phyloP scores from a whole-genome alignment of 2,113 vertebrate genomes.

The Archocentrus centrarchus region DNA sequence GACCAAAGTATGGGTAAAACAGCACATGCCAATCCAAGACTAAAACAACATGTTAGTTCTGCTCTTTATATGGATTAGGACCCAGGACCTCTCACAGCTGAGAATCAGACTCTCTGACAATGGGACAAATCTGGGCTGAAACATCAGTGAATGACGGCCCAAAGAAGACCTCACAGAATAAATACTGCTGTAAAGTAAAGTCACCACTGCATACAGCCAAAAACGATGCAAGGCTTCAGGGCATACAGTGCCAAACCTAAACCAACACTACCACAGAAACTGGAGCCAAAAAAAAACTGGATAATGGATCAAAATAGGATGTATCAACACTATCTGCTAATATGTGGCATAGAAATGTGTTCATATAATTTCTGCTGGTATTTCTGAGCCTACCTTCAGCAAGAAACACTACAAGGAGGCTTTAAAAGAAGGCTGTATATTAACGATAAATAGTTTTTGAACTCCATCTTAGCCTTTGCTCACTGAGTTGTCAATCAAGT shows the following conservation, averaged over 20 bases:
- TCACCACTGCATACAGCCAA: no score
- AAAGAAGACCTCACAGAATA: background rate
- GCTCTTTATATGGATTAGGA: no score
- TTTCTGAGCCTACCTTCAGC: background rate
- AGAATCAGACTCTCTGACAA: no score
- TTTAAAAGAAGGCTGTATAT: fast-evolving
- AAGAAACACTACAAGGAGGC: background rate
- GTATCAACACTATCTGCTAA: background rate
- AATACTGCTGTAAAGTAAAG: background rate
- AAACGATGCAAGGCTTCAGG: no score
- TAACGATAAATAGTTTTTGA: background rate
- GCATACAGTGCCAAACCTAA: background rate
- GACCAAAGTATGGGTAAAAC: no score
- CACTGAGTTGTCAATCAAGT: background rate
- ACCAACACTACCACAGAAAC: background rate
- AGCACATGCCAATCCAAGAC: no score
- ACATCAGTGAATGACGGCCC: background rate
- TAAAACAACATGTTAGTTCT: no score
- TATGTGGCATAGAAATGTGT: background rate
- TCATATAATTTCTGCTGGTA: background rate
- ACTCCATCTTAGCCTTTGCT: background rate
- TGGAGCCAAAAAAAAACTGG: background rate
- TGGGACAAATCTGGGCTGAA: background rate
- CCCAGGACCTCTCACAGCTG: no score
- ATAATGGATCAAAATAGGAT: no score